Conservation (phyloP, 2,888 invertebrate genomes). For the Phortica magna region DNA sequence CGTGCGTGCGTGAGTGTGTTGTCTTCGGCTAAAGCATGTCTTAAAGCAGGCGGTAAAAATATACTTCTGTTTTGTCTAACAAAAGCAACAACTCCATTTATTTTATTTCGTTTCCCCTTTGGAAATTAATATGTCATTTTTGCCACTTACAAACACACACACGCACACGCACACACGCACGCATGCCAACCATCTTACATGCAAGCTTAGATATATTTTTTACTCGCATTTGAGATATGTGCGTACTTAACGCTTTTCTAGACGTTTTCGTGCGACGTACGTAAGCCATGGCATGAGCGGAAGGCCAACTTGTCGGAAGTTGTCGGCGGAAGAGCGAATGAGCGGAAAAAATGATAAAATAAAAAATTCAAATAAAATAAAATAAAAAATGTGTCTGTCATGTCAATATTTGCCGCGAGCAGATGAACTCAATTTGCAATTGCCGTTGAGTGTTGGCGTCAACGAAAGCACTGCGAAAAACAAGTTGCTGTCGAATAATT, state of each 20-base stretch:
- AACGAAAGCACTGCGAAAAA: constrained; percentile 10
- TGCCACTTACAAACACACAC: constrained; percentile 52
- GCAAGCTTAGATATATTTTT: background rate
- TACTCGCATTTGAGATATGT: background rate
- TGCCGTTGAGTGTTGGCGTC: constrained; percentile 61
- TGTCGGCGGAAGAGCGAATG: background rate
- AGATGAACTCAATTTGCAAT: constrained; percentile 72
- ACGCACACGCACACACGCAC: constrained; percentile 39
- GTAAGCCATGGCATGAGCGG: background rate
- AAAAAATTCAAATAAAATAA: constrained; percentile 71
- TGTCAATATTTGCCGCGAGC: constrained; percentile 74
- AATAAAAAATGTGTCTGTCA: constrained; percentile 69
- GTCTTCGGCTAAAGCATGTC: constrained; percentile 27
- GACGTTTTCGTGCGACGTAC: background rate
- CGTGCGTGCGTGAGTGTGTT: constrained; percentile 51
- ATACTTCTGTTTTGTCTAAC: background rate
- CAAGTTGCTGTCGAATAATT: background rate
- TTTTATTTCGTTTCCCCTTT: constrained; percentile 70
- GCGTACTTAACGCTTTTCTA: background rate
- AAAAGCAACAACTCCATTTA: constrained; percentile 65
- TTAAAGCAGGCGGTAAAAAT: background rate
- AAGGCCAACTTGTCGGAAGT: background rate
- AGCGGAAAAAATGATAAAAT: constrained; percentile 47
- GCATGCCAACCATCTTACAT: no score
- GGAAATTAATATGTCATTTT: constrained; percentile 72